Conservation (phyloP, 2,888 invertebrate species). For the Tromatobia lineatoria region DNA sequence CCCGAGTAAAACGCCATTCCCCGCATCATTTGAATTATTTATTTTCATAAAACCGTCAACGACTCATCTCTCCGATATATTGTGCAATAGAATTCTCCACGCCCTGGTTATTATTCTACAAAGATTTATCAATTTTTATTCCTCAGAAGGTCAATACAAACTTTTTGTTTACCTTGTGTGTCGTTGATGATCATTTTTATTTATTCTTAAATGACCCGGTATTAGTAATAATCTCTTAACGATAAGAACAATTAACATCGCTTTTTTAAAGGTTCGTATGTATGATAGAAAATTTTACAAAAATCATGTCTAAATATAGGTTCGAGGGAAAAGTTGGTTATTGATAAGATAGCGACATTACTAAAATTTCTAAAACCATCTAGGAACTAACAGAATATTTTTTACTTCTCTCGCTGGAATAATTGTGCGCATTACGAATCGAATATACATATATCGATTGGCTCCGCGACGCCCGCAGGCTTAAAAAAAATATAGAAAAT, state of each 20-base stretch:
- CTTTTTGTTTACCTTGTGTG: too few relatives aligned
- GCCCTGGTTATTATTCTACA: not conserved
- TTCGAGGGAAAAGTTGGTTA: not conserved
- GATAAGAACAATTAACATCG: too few relatives aligned
- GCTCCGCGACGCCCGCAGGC: not conserved
- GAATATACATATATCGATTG: not conserved
- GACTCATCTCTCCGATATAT: constrained; percentile 4
- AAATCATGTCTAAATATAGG: too few relatives aligned
- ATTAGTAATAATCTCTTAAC: not conserved
- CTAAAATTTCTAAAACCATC: not conserved
- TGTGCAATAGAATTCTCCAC: not conserved
- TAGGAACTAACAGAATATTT: not conserved
- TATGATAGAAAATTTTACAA: too few relatives aligned
- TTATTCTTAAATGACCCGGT: too few relatives aligned
- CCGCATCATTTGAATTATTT: not conserved
- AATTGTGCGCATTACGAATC: not conserved
- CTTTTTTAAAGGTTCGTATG: too few relatives aligned
- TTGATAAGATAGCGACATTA: not conserved
- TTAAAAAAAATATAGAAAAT: constrained; percentile 1
- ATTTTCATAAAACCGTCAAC: not conserved
- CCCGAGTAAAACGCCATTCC: not conserved
- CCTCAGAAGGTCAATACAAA: too few relatives aligned
- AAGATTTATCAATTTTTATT: not conserved
- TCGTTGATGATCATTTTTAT: too few relatives aligned
- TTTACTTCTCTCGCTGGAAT: not conserved